Percentiles rank a stretch among this genome's conserved stretches.
Evolutionary conservation across 2,888 invertebrate species (phyloP).

Genomic region (Megamerina dolium): DNA sequence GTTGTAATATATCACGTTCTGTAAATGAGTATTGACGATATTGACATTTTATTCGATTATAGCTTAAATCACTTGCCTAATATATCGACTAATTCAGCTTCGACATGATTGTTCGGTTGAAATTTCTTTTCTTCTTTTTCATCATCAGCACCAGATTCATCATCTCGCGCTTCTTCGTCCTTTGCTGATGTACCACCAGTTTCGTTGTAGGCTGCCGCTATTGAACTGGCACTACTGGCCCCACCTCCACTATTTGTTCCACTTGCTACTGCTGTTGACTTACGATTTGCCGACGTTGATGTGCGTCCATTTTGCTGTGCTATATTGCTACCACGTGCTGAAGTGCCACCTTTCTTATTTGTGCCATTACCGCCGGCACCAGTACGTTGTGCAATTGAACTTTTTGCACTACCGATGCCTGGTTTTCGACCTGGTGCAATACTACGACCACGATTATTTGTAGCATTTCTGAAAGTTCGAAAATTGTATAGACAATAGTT

Average conservation of each 20-base stretch:
- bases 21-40: conserved; percentile 26
- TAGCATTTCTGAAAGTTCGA: conserved; percentile 27
- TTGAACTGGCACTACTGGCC: conserved; percentile 9
- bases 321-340: conserved; percentile 21
- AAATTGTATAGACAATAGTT: neutral
- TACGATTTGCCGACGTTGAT: conserved; percentile 22
- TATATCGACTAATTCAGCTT: conserved; percentile 89
- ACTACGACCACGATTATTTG: conserved; percentile 35
- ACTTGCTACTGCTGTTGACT: conserved; percentile 9
- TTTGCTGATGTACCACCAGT: conserved; percentile 36
- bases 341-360: conserved; percentile 19
- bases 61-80: conserved; percentile 55
- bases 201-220: neutral
- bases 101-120: conserved; percentile 72
- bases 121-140: conserved; percentile 80
- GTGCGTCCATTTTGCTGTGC: conserved; percentile 15
- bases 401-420: conserved; percentile 29
- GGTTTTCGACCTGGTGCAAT: conserved; percentile 29
- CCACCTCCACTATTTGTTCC: conserved; percentile 7
- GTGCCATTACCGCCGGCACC: conserved; percentile 25
- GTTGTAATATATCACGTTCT: conserved; percentile 94
- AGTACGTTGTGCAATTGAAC: conserved; percentile 41
- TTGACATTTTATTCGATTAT: neutral
- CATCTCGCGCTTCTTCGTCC: conserved; percentile 62
- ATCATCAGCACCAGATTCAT: conserved; percentile 60